Evolutionary conservation across 2,797 vertebrate genomes (phyloP).

Genomic region (Corythornis leucogaster): DNA sequence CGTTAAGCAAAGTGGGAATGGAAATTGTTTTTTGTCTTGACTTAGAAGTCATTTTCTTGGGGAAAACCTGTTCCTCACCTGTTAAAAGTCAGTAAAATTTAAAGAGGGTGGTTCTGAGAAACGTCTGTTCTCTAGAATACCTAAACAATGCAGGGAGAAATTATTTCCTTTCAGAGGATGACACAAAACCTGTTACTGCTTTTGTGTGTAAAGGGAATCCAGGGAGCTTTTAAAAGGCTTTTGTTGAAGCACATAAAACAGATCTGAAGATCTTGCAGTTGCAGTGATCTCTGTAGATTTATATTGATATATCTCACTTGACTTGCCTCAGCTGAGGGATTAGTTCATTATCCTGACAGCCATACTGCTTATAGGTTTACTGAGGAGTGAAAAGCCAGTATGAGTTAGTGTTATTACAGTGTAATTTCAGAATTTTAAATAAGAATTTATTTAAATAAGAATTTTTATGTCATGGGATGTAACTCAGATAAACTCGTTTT

Average conservation of each 20-base stretch:
- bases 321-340: background rate
- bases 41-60: background rate
- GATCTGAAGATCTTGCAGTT: background rate
- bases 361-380: background rate
- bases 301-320: background rate
- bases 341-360: background rate
- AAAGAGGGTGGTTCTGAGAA: background rate
- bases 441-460: background rate
- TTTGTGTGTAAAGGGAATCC: background rate
- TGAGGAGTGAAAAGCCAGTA: background rate
- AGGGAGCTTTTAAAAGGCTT: background rate
- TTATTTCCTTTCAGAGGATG: background rate
- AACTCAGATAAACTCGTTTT: background rate
- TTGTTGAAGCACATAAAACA: background rate
- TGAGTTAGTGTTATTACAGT: background rate
- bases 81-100: background rate
- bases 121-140: background rate
- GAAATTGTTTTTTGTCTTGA: background rate
- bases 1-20: fast-evolving
- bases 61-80: background rate
- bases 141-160: background rate
- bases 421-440: background rate
- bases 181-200: background rate
- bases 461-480: background rate
- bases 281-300: background rate